phyloP scores from a whole-genome alignment of 2,888 invertebrate species.

The Prosapia bicincta region DNA sequence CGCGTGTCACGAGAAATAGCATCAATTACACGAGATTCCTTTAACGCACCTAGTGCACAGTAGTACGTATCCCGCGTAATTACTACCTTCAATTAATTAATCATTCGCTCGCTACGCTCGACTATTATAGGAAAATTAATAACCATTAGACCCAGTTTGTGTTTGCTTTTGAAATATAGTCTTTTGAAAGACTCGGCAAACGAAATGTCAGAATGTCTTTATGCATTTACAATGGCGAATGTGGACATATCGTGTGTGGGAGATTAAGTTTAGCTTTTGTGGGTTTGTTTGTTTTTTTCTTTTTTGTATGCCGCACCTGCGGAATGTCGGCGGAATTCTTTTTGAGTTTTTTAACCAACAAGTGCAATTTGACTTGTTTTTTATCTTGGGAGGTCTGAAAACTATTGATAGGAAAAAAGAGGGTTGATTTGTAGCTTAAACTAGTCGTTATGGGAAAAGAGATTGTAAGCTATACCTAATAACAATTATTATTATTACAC shows the following conservation, averaged over 20 bases:
- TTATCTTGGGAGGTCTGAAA: no score
- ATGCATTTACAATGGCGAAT: not conserved
- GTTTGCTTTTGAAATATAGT: not conserved
- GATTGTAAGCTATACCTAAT: no score
- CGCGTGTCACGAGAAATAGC: not conserved
- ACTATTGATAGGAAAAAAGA: no score
- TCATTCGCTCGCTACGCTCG: not conserved
- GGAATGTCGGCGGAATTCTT: not conserved
- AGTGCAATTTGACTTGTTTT: no score
- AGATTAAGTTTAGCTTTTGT: not conserved
- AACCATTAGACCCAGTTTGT: conserved; percentile 25
- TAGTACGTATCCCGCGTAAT: conserved; percentile 12
- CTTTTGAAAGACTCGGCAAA: not conserved
- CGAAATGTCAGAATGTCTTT: not conserved
- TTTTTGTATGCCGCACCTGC: not conserved
- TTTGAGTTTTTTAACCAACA: not conserved
- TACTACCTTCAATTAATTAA: conserved; percentile 13
- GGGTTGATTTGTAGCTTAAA: no score
- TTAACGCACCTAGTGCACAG: not conserved
- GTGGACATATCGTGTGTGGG: not conserved
- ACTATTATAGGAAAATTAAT: conserved; percentile 33
- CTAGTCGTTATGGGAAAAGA: no score
- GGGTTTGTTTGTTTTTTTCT: not conserved
- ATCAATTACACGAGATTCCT: not conserved
- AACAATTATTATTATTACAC: no score